These are phyloP conservation scores for Clamator glandarius DNA, from an alignment of 2,797 vertebrate species.

Conservation along the genomic window DNA sequence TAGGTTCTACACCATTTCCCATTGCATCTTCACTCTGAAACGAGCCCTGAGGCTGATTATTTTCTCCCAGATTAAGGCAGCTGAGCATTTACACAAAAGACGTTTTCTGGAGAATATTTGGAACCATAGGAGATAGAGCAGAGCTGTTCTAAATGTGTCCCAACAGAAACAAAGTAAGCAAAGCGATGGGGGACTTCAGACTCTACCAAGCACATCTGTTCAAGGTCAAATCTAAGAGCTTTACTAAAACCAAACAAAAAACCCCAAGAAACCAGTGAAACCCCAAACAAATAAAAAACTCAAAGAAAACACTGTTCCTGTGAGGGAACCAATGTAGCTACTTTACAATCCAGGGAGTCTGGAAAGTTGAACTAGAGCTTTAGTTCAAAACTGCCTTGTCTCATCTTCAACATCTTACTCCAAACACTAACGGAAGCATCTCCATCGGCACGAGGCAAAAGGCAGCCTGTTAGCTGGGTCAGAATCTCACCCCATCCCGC, in stretches of 20 bases:
- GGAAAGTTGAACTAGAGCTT: neutral
- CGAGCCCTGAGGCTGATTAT: neutral
- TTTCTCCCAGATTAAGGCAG: neutral
- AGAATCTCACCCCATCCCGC: neutral
- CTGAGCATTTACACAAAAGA: neutral
- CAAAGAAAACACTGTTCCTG: neutral
- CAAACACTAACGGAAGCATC: neutral
- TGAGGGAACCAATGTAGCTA: neutral
- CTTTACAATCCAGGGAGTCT: neutral
- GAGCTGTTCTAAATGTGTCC: neutral
- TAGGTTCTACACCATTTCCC: neutral
- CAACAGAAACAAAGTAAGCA: rapidly evolving
- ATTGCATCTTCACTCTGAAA: neutral
- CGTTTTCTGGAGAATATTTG: neutral
- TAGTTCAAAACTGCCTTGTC: neutral
- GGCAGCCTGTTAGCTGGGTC: neutral
- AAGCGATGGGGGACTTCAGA: neutral
- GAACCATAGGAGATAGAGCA: neutral
- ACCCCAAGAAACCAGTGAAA: neutral
- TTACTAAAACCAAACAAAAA: neutral
- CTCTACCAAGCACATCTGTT: neutral
- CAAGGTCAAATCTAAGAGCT: neutral
- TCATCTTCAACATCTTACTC: neutral
- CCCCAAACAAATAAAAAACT: neutral
- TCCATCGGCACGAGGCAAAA: neutral